Percentiles rank a stretch among this genome's conserved stretches.
Conservation (phyloP, 1,140 invertebrate genomes). For the Episyrphus balteatus region DNA sequence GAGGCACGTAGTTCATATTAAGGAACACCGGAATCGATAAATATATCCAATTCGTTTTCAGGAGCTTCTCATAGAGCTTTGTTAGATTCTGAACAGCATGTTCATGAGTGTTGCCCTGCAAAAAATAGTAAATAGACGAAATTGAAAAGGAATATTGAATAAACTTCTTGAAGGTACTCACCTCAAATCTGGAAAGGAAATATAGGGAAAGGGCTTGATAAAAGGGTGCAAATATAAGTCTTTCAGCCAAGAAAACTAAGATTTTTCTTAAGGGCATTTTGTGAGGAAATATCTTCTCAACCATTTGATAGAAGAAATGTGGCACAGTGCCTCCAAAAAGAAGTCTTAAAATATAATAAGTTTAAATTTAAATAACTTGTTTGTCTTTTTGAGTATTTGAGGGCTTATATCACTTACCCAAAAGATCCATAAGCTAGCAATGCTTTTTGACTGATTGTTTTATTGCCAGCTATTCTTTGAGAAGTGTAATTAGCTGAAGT, state of each 20-base stretch:
- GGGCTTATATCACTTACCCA: slow-evolving; percentile 42
- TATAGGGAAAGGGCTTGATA: slow-evolving; percentile 59
- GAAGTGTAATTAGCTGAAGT: slow-evolving; percentile 52
- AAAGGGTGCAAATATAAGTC: slow-evolving; percentile 53
- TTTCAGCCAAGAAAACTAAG: slow-evolving; percentile 47
- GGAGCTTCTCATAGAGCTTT: slow-evolving; percentile 47
- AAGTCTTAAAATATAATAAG: slow-evolving; percentile 39
- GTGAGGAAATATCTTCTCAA: slow-evolving; percentile 40
- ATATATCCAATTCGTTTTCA: slow-evolving; percentile 59
- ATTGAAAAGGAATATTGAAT: too few relatives aligned
- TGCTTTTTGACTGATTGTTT: slow-evolving; percentile 48
- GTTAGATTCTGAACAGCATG: slow-evolving; percentile 46
- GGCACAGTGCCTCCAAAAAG: slow-evolving; percentile 60
- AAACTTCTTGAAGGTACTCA: slow-evolving; percentile 12
- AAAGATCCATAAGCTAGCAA: slow-evolving; percentile 56
- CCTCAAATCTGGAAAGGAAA: slow-evolving; percentile 54
- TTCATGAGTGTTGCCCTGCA: slow-evolving; percentile 50
- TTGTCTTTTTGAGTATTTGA: background rate
- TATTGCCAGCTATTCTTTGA: slow-evolving; percentile 49
- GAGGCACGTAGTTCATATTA: slow-evolving; percentile 57
- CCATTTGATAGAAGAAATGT: slow-evolving; percentile 55
- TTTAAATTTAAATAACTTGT: background rate
- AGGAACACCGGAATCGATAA: slow-evolving; percentile 57
- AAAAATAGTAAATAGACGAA: background rate
- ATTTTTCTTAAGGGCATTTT: slow-evolving; percentile 27